Conservation (phyloP, 2,888 invertebrate species). For the Cerastis rubricosa region DNA sequence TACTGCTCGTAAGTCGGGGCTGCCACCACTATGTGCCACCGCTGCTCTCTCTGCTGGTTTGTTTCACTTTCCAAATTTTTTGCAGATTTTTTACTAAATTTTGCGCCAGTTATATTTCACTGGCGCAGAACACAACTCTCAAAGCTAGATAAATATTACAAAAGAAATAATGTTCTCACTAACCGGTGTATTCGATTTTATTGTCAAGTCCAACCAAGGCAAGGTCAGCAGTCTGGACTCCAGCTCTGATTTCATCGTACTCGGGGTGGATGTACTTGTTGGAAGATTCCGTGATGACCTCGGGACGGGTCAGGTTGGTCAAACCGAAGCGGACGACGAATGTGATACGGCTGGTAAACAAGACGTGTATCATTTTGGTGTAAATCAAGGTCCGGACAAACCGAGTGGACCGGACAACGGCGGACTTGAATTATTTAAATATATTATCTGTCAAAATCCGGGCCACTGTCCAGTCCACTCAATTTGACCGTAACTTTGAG, state of each 20-base stretch:
- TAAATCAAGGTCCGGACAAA: neutral
- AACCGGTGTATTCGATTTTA: slow-evolving; percentile 75
- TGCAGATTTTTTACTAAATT: neutral
- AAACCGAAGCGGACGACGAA: slow-evolving; percentile 83
- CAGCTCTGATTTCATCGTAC: slow-evolving; percentile 75
- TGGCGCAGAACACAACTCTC: neutral
- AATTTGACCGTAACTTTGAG: neutral
- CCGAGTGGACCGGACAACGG: neutral
- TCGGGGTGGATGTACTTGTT: slow-evolving; percentile 78
- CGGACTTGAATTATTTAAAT: neutral
- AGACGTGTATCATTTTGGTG: neutral
- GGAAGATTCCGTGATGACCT: slow-evolving; percentile 73
- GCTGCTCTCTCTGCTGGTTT: too few relatives aligned
- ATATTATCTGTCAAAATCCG: too few relatives aligned
- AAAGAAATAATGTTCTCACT: slow-evolving; percentile 57
- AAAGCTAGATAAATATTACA: neutral
- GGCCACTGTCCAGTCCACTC: neutral
- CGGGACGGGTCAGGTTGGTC: slow-evolving; percentile 80
- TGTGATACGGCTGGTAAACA: slow-evolving; percentile 75
- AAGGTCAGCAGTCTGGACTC: slow-evolving; percentile 83
- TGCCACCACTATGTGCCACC: too few relatives aligned
- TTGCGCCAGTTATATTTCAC: too few relatives aligned
- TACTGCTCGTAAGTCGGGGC: too few relatives aligned
- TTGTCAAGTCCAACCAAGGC: slow-evolving; percentile 77
- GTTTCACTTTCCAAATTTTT: neutral